Base-by-base conservation (phyloP, 2,797 vertebrate species). In the Strix occidentalis region DNA sequence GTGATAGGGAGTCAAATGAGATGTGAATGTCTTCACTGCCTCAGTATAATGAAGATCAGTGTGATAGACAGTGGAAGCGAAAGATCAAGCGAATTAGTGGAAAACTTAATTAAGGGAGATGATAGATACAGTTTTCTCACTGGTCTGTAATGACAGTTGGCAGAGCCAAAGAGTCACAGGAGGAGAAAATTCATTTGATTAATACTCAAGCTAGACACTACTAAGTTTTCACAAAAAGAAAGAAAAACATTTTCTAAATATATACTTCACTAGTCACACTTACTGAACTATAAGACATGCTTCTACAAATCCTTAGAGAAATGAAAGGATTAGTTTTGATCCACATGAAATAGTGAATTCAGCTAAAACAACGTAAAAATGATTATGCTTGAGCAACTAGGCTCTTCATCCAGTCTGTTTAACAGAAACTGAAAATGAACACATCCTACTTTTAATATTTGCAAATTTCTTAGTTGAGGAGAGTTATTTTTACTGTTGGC, bases 401-500 rank as follows among this genome's bases (percentile, higher is more conserved):
- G 24, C 18, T 82, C 51, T 85, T 94, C 72, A 79, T 89, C 35
- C 31, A 77, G 16, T 68, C 37, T 87, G 17, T 80, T 87, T 70
- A 91, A 83, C 51, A 77, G 77, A 87, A 95, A 80, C 82, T 77
- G 71, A 70, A 95, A 93, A 83, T 85, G n/a, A 94, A 88, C 75
- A 83, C 39, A 80, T 79, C 33, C 60, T 87, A 23, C 53, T 85
- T 89, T n/a, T 89, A 85, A 41, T 91, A 75, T 60, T 89, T 89
- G 23, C 11, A 74, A 17, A 71, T 89, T 68, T 66, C 68, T 80
- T 94, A 33, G 28, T 25, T 80, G 31, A 4, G 7, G 7, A 82
- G 25, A 77, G 31, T 85, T 87, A 68, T 83, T 94, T 92, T 96
- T 89, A 18, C 24, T 80, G 9, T 79, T 91, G 68, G 37, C 68